phyloP scores from a whole-genome alignment of 2,888 invertebrate species.

The Perdita meconis region DNA sequence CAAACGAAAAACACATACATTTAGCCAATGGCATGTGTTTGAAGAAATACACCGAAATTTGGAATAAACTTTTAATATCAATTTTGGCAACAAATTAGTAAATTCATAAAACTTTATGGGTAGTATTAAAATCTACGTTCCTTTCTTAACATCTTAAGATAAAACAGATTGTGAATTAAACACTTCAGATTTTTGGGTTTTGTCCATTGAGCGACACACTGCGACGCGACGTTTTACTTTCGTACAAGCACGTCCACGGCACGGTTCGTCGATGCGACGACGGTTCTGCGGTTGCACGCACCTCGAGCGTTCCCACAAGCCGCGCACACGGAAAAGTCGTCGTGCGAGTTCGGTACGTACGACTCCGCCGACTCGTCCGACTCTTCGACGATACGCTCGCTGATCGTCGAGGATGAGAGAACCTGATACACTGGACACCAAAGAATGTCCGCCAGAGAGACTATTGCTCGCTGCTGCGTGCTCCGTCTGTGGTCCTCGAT shows the following conservation, averaged over 20 bases:
- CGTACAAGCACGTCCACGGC: slow-evolving; percentile 19
- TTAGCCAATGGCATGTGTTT: too few relatives aligned
- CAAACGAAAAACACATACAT: not conserved
- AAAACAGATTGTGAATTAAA: too few relatives aligned
- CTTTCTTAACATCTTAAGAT: too few relatives aligned
- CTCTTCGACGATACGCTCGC: slow-evolving; percentile 54
- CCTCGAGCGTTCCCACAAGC: slow-evolving; percentile 78
- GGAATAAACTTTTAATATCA: too few relatives aligned
- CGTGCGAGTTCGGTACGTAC: slow-evolving; percentile 42
- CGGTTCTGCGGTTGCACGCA: slow-evolving; percentile 79
- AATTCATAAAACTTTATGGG: too few relatives aligned
- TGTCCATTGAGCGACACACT: not conserved
- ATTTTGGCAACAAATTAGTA: too few relatives aligned
- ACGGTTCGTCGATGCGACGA: slow-evolving; percentile 28
- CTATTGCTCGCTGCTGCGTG: not conserved
- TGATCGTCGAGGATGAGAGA: slow-evolving; percentile 39
- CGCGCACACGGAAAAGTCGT: slow-evolving; percentile 65
- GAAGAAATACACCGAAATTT: too few relatives aligned
- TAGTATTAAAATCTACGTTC: too few relatives aligned
- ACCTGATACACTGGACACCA: slow-evolving; percentile 70
- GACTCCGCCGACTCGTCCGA: slow-evolving; percentile 56
- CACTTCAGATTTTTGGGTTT: too few relatives aligned
- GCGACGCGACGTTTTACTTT: slow-evolving; percentile 26
- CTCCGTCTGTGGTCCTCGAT: not conserved
- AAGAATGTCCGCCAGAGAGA: slow-evolving; percentile 53